Conservation (phyloP, 2,888 invertebrate species). For the Idaea dimidiata region DNA sequence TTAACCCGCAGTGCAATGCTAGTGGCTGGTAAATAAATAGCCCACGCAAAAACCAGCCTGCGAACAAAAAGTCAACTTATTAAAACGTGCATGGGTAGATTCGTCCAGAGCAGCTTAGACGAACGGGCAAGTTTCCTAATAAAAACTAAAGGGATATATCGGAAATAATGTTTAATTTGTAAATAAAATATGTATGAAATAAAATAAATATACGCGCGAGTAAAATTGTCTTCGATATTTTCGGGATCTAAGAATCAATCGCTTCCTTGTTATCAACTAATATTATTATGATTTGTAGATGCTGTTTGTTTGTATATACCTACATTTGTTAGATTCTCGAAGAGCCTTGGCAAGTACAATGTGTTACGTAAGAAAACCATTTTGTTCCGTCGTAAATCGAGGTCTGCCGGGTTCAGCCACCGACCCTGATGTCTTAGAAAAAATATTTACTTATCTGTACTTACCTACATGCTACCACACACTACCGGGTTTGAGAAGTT, state of each 20-base stretch:
- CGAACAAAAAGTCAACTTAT: no score
- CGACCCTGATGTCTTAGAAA: constrained; percentile 58
- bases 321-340: constrained; percentile 11
- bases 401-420: constrained; percentile 61
- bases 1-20: no score
- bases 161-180: no score
- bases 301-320: neutral
- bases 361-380: constrained; percentile 52
- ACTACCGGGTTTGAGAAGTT: constrained; percentile 7
- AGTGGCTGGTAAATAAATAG: no score
- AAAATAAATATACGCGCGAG: no score
- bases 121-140: no score
- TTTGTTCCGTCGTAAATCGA: constrained; percentile 52
- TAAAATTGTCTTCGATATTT: neutral
- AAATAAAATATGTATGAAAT: no score
- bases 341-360: constrained; percentile 48
- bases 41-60: no score
- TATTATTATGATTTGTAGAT: neutral
- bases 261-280: neutral
- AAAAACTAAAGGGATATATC: no score
- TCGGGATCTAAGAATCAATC: neutral
- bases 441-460: constrained; percentile 24
- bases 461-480: constrained; percentile 34
- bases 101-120: no score
- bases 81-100: no score